phyloP scores from a whole-genome alignment of 2,113 vertebrate genomes.

The Ciconia stormi region DNA sequence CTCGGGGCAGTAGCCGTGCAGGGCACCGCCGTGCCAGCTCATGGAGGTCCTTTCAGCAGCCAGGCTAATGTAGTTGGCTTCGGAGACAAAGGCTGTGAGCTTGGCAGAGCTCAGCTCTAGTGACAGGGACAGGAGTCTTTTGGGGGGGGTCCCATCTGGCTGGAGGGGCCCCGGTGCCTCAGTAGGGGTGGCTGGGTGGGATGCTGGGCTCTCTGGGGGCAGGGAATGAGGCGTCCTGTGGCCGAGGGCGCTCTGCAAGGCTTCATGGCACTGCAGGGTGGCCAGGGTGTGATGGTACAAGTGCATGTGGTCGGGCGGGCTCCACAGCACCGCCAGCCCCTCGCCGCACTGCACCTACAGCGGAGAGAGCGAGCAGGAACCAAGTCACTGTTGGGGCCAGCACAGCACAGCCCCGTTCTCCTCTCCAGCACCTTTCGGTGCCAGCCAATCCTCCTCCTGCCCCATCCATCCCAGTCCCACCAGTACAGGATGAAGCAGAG shows the following conservation, averaged over 20 bases:
- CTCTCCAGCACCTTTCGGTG: accelerated
- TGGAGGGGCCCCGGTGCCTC: neutral
- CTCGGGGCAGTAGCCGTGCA: conserved; percentile 80
- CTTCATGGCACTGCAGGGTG: conserved; percentile 77
- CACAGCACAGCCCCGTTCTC: accelerated
- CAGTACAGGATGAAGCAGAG: neutral
- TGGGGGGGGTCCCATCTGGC: conserved; percentile 20
- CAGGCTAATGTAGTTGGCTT: conserved; percentile 84
- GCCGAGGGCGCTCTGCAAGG: conserved; percentile 40
- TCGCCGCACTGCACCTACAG: conserved; percentile 84
- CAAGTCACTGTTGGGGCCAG: neutral
- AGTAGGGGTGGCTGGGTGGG: neutral
- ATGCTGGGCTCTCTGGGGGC: neutral
- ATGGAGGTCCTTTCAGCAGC: conserved; percentile 77
- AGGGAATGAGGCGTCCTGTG: neutral
- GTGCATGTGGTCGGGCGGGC: conserved; percentile 91
- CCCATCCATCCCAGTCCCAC: neutral
- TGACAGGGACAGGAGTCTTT: conserved; percentile 73
- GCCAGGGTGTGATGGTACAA: conserved; percentile 88
- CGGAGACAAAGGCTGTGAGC: conserved; percentile 83
- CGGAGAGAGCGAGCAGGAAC: neutral
- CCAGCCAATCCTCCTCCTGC: neutral
- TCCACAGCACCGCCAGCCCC: conserved; percentile 86
- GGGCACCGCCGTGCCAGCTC: conserved; percentile 71
- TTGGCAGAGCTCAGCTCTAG: conserved; percentile 83